phyloP scores from a whole-genome alignment of 2,888 invertebrate genomes.

The Lasioglossum lativentre region DNA sequence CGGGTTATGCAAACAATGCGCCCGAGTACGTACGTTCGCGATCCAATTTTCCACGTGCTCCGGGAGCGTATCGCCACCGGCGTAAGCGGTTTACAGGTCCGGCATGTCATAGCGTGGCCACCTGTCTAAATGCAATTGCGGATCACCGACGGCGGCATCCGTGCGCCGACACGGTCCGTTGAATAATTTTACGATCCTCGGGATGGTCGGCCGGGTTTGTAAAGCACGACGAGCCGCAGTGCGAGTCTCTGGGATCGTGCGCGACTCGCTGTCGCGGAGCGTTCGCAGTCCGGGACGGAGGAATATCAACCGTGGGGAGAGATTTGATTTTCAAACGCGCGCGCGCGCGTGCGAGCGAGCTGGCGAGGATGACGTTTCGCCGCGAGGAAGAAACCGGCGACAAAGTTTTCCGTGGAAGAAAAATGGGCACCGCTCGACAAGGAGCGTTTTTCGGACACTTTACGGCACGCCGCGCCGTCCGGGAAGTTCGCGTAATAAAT shows the following conservation, averaged over 20 bases:
- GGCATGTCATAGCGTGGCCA: slow-evolving; percentile 45
- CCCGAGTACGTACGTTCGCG: slow-evolving; percentile 39
- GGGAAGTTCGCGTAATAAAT: slow-evolving; percentile 46
- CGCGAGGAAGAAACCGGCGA: not conserved
- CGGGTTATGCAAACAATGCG: slow-evolving; percentile 61
- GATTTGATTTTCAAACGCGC: not conserved
- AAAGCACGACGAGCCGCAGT: slow-evolving; percentile 9
- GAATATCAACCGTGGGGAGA: not conserved
- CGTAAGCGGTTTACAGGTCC: slow-evolving; percentile 50
- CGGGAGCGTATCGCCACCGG: slow-evolving; percentile 47
- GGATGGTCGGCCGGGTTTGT: slow-evolving; percentile 19
- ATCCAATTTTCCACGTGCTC: slow-evolving; percentile 63
- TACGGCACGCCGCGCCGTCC: not conserved
- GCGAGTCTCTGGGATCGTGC: not conserved
- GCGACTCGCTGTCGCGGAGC: slow-evolving; percentile 6
- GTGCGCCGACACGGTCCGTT: slow-evolving; percentile 40
- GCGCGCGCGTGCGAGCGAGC: not conserved
- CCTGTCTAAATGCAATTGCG: slow-evolving; percentile 61
- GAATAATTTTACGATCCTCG: slow-evolving; percentile 54
- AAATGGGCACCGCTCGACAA: not conserved
- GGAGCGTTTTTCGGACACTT: slow-evolving; percentile 3
- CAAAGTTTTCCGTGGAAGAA: not conserved
- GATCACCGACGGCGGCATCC: slow-evolving; percentile 27
- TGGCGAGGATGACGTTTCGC: not conserved
- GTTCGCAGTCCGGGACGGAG: not conserved